phyloP scores from a whole-genome alignment of 2,797 vertebrate species.

The Hylomyscus alleni region DNA sequence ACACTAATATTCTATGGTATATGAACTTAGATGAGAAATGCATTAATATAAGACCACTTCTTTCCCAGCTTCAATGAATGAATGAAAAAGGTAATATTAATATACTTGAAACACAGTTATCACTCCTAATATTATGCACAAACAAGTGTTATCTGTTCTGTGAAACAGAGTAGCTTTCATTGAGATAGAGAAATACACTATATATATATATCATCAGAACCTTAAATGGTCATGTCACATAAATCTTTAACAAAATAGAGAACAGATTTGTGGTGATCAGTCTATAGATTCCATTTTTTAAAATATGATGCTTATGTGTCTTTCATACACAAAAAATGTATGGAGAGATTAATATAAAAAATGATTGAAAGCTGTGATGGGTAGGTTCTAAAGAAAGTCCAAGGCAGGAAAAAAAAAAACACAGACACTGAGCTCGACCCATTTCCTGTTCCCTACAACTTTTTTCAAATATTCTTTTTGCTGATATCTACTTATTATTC shows the following conservation, averaged over 20 bases:
- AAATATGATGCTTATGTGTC: neutral
- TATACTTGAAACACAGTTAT: neutral
- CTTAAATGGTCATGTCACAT: neutral
- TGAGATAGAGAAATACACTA: neutral
- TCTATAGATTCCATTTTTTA: neutral
- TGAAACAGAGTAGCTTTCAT: neutral
- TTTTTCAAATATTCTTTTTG: neutral
- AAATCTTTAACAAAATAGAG: neutral
- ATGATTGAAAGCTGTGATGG: neutral
- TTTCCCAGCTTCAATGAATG: neutral
- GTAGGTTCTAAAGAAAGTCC: neutral
- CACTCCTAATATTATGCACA: neutral
- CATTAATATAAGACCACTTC: neutral
- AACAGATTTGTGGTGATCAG: neutral
- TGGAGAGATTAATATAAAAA: neutral
- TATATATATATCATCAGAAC: neutral
- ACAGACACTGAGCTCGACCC: neutral
- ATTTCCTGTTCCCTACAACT: neutral
- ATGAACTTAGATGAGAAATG: neutral
- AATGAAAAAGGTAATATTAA: conserved; percentile 38
- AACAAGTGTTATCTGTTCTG: neutral
- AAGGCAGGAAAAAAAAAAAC: neutral
- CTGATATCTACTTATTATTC: neutral
- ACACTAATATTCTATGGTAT: neutral
- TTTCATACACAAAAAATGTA: neutral